Percentiles rank a stretch among this genome's conserved stretches.
Evolutionary conservation across 2,797 vertebrate genomes (phyloP).

Genomic region (Pogoniulus pusillus): DNA sequence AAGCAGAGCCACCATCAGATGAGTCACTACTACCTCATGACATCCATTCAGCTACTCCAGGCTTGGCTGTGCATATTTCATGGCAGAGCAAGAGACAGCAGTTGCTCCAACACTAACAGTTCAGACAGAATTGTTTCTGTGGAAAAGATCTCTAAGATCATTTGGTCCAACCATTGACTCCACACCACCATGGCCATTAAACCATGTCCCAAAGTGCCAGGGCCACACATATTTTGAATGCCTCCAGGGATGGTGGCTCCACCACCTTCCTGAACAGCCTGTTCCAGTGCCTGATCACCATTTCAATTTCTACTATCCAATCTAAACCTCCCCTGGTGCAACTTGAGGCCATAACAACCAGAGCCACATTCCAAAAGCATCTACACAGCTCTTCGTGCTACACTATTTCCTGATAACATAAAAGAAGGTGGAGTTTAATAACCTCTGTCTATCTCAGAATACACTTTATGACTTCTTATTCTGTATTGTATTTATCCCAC

Average conservation of each 20-base stretch:
- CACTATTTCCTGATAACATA: not conserved
- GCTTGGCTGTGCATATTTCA: not conserved
- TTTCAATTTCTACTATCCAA: too few relatives aligned
- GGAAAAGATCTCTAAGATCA: too few relatives aligned
- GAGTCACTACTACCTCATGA: accelerated
- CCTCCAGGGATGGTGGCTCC: too few relatives aligned
- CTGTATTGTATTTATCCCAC: conserved; percentile 34
- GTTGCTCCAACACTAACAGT: not conserved
- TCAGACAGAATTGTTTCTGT: not conserved
- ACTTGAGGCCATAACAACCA: not conserved
- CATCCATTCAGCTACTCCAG: accelerated
- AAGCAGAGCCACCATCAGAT: not conserved
- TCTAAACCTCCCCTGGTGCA: too few relatives aligned
- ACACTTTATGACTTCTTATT: conserved; percentile 15
- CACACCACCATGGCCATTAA: too few relatives aligned
- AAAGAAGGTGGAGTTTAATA: not conserved
- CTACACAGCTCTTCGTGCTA: not conserved
- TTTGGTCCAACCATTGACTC: too few relatives aligned
- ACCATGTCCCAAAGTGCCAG: too few relatives aligned
- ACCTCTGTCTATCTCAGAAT: not conserved
- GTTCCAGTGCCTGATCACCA: too few relatives aligned
- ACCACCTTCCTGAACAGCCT: too few relatives aligned
- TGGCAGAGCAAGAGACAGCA: not conserved
- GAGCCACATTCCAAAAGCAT: not conserved
- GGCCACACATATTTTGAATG: too few relatives aligned